Evolutionary conservation across 2,888 invertebrate species (phyloP), one percentile per base, ranked within the genome.

Genomic region (Luffia ferchaultella): DNA sequence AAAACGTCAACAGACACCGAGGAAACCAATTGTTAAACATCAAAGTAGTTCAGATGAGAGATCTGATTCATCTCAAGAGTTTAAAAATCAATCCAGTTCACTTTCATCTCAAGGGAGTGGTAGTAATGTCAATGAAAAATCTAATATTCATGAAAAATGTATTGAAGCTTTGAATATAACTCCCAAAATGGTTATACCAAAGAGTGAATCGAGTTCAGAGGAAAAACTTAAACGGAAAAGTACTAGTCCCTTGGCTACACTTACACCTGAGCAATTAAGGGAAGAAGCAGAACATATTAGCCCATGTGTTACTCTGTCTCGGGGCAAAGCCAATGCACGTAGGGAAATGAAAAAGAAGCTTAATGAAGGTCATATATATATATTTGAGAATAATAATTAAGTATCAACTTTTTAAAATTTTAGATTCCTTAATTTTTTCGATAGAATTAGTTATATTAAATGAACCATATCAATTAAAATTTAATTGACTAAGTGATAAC

Each of bases 291-390:
- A 62, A 41, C 79, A 72, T 49, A 68, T 83, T 0, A 87, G 87
- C 54, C 89, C 88, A 0, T 87, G 80, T 62, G 83, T 90, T 0
- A 88, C 87, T 1, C 60, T 85, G 49, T 87, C 87, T 0, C 67
- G 89, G 18, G 89, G 89, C 0, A 90, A 89, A 57, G 75, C 70
- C 1, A 88, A 85, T 57, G 86, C 86, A 0, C 71, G 87, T 30
- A 84, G 73, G 46, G 89, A 90, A 59, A 85, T 73, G 80, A 74
- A 68, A 48, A 63, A 69, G 56, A 84, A 80, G 58, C 55, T 76
- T n/a, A 57, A 66, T 45, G 76, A 77, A 59, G 84, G 83, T 83
- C 63, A 18, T 30, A 30, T 30, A 30, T 12, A 30, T 30, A 30
- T 30, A 42, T 16, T 15, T 42, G 7, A 40, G 15, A 15, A 9